phyloP scores from a whole-genome alignment of 2,113 vertebrate genomes.

The rabbit (Oryctolagus cuniculus) region mOryCun1.1 NC_091442.1:66468501-66469000 shows the following conservation, averaged over 20 bases:
- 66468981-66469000: too few species aligned
- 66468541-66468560: too few species aligned
- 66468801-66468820: not conserved
- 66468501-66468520: too few species aligned
- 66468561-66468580: not conserved
- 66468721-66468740: not conserved
- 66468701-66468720: constrained; percentile 29
- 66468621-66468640: not conserved
- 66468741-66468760: not conserved
- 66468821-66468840: constrained; percentile 8
- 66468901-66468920: not conserved
- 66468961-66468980: too few species aligned
- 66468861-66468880: not conserved
- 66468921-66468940: not conserved
- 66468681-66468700: constrained; percentile 43
- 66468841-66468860: constrained; percentile 40
- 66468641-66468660: constrained; percentile 31
- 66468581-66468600: not conserved
- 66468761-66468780: constrained; percentile 48
- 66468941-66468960: too few species aligned
- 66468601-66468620: not conserved
- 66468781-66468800: constrained; percentile 7
- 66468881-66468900: not conserved
- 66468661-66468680: not conserved
- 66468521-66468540: too few species aligned